phyloP scores from a whole-genome alignment of 2,797 vertebrate species.

The Lagorchestes hirsutus region DNA sequence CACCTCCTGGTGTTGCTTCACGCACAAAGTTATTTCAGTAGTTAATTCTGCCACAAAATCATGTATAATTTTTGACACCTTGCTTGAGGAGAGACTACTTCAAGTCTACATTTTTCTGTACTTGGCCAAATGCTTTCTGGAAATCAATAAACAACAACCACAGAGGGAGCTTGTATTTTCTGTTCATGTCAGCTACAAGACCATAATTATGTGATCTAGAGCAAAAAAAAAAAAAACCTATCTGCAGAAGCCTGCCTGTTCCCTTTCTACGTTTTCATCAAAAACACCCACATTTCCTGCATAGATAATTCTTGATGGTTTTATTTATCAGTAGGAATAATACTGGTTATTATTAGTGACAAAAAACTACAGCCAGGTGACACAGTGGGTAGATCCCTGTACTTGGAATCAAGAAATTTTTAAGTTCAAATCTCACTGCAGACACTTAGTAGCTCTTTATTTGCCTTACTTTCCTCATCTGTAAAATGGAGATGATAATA shows the following conservation, averaged over 20 bases:
- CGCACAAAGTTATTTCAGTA: neutral
- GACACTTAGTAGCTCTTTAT: neutral
- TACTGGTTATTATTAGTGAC: neutral
- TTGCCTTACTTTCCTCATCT: neutral
- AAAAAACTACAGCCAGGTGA: neutral
- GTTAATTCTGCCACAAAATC: neutral
- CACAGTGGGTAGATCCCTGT: neutral
- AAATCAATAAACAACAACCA: neutral
- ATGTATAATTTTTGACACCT: neutral
- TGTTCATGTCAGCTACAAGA: neutral
- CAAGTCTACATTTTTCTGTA: neutral
- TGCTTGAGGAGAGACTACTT: neutral
- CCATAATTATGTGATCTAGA: neutral
- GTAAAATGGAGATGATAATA: neutral
- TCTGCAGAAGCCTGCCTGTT: neutral
- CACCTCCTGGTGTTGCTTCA: neutral
- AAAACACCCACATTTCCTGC: neutral
- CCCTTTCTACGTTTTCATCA: neutral
- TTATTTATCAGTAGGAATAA: neutral
- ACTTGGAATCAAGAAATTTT: neutral
- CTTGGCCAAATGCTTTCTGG: neutral
- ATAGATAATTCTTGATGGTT: neutral
- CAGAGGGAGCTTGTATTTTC: neutral
- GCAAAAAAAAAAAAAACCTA: neutral
- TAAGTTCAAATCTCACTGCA: neutral